Conservation (phyloP, 2,113 vertebrate species). For the Pterocles orientalis region DNA sequence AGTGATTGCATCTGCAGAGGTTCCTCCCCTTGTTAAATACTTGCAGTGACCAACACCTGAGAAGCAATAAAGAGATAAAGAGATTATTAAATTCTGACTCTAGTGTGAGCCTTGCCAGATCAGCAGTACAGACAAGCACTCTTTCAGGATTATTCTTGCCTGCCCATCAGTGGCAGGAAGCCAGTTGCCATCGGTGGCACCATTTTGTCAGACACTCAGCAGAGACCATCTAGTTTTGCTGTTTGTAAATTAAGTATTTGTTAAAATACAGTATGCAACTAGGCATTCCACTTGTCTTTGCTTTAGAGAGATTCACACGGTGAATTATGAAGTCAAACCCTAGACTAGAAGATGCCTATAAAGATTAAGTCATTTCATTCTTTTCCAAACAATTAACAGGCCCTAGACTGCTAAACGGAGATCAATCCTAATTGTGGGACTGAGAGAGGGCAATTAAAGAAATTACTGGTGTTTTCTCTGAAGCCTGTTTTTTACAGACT, state of each 20-base stretch:
- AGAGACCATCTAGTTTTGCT: constrained; percentile 56
- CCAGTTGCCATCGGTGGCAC: constrained; percentile 74
- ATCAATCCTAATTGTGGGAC: constrained; percentile 74
- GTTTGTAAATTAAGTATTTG: constrained; percentile 61
- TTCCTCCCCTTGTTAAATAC: constrained; percentile 78
- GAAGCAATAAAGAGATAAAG: constrained; percentile 84
- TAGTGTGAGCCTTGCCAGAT: constrained; percentile 77
- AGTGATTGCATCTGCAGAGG: constrained; percentile 41
- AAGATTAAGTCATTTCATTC: constrained; percentile 70
- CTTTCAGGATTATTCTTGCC: constrained; percentile 63
- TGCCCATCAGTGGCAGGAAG: constrained; percentile 73
- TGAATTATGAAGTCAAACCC: constrained; percentile 68
- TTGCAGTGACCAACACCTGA: constrained; percentile 74
- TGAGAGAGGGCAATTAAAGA: constrained; percentile 81
- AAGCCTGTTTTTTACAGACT: constrained; percentile 73
- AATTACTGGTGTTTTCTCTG: constrained; percentile 79
- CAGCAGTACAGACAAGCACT: constrained; percentile 53
- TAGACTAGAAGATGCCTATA: constrained; percentile 70
- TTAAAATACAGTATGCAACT: constrained; percentile 24
- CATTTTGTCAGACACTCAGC: constrained; percentile 67
- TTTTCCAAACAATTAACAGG: constrained; percentile 73
- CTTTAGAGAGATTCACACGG: constrained; percentile 54
- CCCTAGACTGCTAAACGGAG: constrained; percentile 57
- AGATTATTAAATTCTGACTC: constrained; percentile 83
- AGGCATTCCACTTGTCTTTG: constrained; percentile 63